A percentile compares a stretch with the other conserved stretches of the same genome.
Evolutionary conservation across 2,888 invertebrate species (phyloP).

Genomic region (Lacanobia wlatinum): DNA sequence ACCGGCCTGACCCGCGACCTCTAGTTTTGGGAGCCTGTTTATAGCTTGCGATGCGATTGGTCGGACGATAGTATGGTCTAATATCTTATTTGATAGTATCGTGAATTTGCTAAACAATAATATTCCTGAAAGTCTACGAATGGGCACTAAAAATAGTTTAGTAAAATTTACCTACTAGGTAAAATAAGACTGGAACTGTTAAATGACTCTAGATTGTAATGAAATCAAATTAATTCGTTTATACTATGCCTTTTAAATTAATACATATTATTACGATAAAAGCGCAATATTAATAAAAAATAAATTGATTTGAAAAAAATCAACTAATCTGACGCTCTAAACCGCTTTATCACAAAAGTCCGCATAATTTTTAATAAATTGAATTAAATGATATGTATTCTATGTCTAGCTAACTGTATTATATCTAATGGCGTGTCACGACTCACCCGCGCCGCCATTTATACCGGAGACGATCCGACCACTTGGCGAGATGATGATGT

Average conservation of each 20-base stretch:
- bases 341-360: slow-evolving; percentile 25
- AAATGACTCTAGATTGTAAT: not conserved
- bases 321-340: slow-evolving; percentile 36
- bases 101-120: not conserved
- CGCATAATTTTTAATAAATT: slow-evolving; percentile 63
- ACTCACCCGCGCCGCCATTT: slow-evolving; percentile 62
- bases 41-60: slow-evolving; percentile 46
- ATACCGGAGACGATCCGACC: slow-evolving; percentile 50
- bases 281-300: not conserved
- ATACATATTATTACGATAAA: not conserved
- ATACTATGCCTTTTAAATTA: not conserved
- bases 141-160: no score
- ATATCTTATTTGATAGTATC: not conserved
- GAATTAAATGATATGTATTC: slow-evolving; percentile 64
- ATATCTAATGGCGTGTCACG: slow-evolving; percentile 66
- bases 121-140: not conserved
- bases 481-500: slow-evolving; percentile 48
- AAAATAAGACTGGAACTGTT: no score
- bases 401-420: slow-evolving; percentile 61
- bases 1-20: slow-evolving; percentile 52
- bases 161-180: no score
- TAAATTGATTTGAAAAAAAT: not conserved
- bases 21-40: slow-evolving; percentile 22
- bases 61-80: not conserved
- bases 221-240: not conserved